These are phyloP conservation scores for Gymnorhina tibicen DNA, from an alignment of 2,113 vertebrate species.

Conservation along the genomic window DNA sequence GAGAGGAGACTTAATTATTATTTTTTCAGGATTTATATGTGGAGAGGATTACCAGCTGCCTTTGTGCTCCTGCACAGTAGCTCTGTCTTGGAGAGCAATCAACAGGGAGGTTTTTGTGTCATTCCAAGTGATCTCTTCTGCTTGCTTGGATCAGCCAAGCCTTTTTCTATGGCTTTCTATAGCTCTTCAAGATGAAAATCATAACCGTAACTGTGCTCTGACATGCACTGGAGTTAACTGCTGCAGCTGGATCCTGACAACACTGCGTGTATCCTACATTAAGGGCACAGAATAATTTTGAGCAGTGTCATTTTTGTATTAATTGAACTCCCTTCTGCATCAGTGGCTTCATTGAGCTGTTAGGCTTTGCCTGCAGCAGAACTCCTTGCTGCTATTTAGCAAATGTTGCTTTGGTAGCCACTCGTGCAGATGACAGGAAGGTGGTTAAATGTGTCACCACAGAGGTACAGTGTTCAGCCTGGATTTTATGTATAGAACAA, in stretches of 20 bases:
- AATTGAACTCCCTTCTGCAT: constrained; percentile 51
- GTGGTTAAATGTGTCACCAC: neutral
- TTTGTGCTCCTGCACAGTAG: neutral
- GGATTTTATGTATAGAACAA: neutral
- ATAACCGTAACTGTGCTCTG: neutral
- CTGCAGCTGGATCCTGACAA: neutral
- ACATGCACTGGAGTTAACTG: neutral
- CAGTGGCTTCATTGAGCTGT: neutral
- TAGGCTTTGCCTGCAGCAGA: constrained; percentile 14
- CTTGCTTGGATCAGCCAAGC: neutral
- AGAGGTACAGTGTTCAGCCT: neutral
- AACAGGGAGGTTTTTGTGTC: neutral
- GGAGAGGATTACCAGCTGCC: neutral
- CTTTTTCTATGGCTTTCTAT: neutral
- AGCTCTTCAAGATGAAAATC: neutral
- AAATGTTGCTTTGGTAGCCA: constrained; percentile 24
- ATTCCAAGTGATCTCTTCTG: neutral
- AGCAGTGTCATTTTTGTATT: constrained; percentile 34
- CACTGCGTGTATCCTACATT: rapidly evolving
- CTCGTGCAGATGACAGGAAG: constrained; percentile 8
- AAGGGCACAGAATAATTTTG: neutral
- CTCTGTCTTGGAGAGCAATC: neutral
- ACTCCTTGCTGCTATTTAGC: constrained; percentile 15
- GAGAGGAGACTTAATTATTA: neutral
- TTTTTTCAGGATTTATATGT: neutral